Conservation (phyloP, 1,140 invertebrate genomes). For the Ephestia elutella region DNA sequence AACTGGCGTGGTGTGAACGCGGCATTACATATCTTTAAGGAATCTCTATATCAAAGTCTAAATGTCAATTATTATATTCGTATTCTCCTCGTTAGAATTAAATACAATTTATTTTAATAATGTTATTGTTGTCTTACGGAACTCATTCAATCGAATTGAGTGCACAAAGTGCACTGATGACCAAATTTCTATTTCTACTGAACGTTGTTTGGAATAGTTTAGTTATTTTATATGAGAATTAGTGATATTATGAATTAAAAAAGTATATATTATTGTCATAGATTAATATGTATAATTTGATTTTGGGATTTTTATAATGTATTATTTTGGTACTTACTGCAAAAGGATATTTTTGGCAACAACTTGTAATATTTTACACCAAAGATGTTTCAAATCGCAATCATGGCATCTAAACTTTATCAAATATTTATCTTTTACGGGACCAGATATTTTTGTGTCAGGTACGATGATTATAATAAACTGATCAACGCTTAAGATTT, state of each 20-base stretch:
- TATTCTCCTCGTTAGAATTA: background rate
- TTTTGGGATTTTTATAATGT: conserved; percentile 17
- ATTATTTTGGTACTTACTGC: conserved; percentile 7
- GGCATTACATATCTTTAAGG: background rate
- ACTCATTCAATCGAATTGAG: conserved; percentile 20
- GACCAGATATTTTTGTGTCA: conserved; percentile 2
- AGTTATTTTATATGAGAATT: conserved; percentile 34
- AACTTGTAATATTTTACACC: conserved; percentile 18
- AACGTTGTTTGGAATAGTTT: conserved; percentile 26
- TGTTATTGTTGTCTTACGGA: conserved; percentile 28
- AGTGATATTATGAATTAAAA: conserved; percentile 55
- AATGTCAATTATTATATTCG: background rate
- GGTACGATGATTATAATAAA: background rate
- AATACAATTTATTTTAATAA: background rate
- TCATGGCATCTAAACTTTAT: conserved; percentile 8
- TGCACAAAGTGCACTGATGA: conserved; percentile 30
- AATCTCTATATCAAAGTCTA: background rate
- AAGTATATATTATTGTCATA: conserved; percentile 37
- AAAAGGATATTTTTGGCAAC: conserved; percentile 13
- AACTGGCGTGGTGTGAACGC: background rate
- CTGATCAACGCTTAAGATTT: background rate
- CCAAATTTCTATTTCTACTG: conserved; percentile 28
- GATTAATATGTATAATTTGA: conserved; percentile 16
- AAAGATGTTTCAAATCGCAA: conserved; percentile 21
- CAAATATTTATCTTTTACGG: no score